These are phyloP conservation scores for Spisula solida DNA, from an alignment of 2,888 invertebrate species.

Conservation along the genomic window DNA sequence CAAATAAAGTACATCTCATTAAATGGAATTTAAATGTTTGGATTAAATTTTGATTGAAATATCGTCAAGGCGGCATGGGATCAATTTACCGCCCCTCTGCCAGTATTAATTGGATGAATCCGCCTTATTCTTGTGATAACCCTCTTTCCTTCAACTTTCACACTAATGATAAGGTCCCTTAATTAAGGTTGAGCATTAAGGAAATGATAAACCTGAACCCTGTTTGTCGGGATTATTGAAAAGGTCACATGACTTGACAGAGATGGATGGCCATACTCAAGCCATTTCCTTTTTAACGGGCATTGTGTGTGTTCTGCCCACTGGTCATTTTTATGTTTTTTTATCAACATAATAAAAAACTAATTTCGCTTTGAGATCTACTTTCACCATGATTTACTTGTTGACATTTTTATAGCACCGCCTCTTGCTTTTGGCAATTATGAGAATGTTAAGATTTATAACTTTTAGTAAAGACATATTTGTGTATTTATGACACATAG, in stretches of 20 bases:
- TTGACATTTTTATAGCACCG: not conserved
- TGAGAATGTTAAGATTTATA: not conserved
- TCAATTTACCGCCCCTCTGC: conserved; percentile 36
- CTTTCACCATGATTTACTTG: conserved; percentile 13
- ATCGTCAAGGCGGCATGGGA: not conserved
- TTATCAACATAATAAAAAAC: conserved; percentile 7
- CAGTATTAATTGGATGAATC: conserved; percentile 39
- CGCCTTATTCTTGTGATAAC: conserved; percentile 43
- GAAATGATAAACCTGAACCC: conserved; percentile 48
- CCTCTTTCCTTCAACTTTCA: conserved; percentile 40
- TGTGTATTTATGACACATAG: not conserved
- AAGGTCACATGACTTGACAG: conserved; percentile 48
- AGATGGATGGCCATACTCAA: conserved; percentile 41
- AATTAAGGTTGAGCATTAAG: conserved; percentile 47
- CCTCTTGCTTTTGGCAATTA: not conserved
- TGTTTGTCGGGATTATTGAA: conserved; percentile 35
- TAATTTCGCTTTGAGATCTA: not conserved
- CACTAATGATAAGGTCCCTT: conserved; percentile 46
- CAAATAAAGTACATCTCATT: conserved; percentile 32
- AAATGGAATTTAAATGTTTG: conserved; percentile 19
- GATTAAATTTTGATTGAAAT: conserved; percentile 36
- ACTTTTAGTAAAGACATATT: not conserved
- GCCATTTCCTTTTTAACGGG: conserved; percentile 41
- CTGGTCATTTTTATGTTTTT: conserved; percentile 28
- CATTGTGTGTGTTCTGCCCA: conserved; percentile 24